Evolutionary conservation across 2,113 vertebrate species (phyloP), one percentile per base, ranked within the genome.

Genomic region (Plestiodon gilberti): DNA sequence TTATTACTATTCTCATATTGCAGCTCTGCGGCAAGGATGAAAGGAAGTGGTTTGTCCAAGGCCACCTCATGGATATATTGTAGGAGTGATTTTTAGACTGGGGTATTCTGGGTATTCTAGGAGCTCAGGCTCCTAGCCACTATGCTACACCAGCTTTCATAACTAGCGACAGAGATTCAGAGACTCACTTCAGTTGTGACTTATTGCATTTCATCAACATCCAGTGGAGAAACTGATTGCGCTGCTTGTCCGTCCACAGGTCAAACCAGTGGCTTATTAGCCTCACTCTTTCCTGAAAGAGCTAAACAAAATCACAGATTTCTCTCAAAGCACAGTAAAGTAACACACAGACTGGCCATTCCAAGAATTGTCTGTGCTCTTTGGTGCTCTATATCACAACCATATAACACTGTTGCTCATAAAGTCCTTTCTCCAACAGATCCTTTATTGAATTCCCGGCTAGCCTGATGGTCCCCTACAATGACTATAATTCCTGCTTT

Each of bases 231-330:
- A 98, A 96, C 48, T 96, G 95, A 92, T 97, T 98, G 82, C 97
- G 96, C 94, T 98, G 98, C 48, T 91, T 89, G 91, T 97, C 96
- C 1, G 96, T 97, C 98, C 98, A 98, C 80, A 98, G 93, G 88
- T 98, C 97, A 95, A 98, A 98, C 98, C 98, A 98, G 87, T 97
- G 97, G 48, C 96, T 90, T 93, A 98, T 91, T 1, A 98, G 97
- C n/a, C 91, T 94, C 38, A 95, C 93, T 94, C 98, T 96, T 94
- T 98, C 97, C 92, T 97, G 96, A 95, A 98, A 98, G 81, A 98
- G 95, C 98, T 98, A 77, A 20, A 71, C 89, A 57, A 35, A 78
- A 25, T 22, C 1, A 52, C 35, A 73, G 6, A 4, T 8, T 78
- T 78, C 33, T 69, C 33, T 69, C 9, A 5, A 61, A 64, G 40